Conservation (phyloP, 2,888 invertebrate genomes). For the Psylliodes chrysocephalus region DNA sequence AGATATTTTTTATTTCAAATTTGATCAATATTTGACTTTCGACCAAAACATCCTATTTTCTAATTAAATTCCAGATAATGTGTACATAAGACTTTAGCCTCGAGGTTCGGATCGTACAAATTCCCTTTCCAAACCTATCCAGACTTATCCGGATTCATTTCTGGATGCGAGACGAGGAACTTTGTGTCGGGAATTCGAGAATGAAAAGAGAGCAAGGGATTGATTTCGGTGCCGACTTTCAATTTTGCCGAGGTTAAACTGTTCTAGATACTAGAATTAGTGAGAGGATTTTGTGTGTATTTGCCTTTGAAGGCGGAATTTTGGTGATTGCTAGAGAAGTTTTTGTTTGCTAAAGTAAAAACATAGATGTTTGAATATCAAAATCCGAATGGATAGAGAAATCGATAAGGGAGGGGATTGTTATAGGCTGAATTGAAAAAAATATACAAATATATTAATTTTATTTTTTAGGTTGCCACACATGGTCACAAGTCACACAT, state of each 20-base stretch:
- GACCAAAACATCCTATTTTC: background rate
- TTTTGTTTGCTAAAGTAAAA: too few species aligned
- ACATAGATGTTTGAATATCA: too few species aligned
- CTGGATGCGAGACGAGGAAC: background rate
- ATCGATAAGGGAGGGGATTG: too few species aligned
- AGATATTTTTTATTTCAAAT: background rate
- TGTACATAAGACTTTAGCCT: conserved; percentile 3
- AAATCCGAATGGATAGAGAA: too few species aligned
- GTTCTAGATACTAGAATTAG: background rate
- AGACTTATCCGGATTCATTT: background rate
- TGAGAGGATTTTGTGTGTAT: too few species aligned
- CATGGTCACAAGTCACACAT: too few species aligned
- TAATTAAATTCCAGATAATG: conserved; percentile 10
- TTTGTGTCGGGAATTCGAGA: background rate
- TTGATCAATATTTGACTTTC: background rate
- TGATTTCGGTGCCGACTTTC: background rate
- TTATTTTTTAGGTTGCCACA: too few species aligned
- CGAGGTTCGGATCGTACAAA: background rate
- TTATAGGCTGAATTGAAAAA: too few species aligned
- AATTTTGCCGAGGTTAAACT: background rate
- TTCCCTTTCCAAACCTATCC: background rate
- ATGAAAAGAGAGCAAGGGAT: background rate
- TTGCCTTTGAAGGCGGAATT: too few species aligned
- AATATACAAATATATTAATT: too few species aligned
- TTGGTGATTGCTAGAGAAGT: too few species aligned